These are phyloP conservation scores for Prionailurus bengalensis DNA, from an alignment of 2,113 vertebrate species.

Conservation along the genomic window DNA sequence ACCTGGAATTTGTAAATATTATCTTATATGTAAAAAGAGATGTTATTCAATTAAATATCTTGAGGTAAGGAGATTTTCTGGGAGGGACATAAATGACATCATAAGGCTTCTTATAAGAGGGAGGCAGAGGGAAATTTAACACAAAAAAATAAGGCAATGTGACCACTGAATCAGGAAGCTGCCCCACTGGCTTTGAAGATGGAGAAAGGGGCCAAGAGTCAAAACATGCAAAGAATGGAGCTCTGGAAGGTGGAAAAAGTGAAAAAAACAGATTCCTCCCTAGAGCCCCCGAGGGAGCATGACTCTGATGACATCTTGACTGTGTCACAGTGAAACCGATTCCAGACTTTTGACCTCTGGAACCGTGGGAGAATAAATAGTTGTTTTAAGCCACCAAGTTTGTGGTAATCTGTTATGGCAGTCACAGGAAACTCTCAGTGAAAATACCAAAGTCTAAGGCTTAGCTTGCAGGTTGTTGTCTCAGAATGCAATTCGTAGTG, in stretches of 20 bases:
- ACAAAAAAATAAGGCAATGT: not conserved
- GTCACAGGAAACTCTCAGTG: not conserved
- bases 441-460: not conserved
- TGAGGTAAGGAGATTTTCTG: not conserved
- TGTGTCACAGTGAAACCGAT: not conserved
- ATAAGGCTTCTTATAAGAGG: not conserved
- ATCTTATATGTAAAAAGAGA: not conserved
- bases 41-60: not conserved
- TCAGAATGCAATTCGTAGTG: not conserved
- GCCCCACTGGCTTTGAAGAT: not conserved
- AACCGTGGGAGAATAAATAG: not conserved
- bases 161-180: not conserved
- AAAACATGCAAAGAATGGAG: not conserved
- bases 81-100: not conserved
- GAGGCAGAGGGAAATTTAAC: not conserved
- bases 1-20: not conserved
- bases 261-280: not conserved
- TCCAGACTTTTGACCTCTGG: not conserved
- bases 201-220: not conserved
- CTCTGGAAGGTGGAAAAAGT: not conserved
- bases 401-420: not conserved
- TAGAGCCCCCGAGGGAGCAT: not conserved
- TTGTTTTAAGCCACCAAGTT: not conserved
- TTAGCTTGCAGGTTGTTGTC: not conserved
- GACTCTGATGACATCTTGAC: not conserved